Conservation (phyloP, 2,888 invertebrate genomes). For the Hemaris fuciformis region DNA sequence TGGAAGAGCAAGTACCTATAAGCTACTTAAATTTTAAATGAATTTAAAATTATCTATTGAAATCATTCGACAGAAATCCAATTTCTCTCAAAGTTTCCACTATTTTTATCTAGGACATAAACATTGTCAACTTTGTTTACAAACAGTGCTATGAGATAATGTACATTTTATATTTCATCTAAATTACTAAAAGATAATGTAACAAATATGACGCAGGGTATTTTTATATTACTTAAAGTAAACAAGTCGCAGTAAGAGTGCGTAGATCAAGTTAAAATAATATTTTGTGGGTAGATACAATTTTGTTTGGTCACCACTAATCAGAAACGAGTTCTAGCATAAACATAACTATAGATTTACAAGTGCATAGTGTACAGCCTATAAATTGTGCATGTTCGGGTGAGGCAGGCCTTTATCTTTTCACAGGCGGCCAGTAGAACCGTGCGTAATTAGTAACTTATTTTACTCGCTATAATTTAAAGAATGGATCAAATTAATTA, state of each 20-base stretch:
- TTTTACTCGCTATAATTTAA: background rate
- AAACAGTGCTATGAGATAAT: too few species aligned
- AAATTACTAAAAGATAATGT: background rate
- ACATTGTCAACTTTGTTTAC: too few species aligned
- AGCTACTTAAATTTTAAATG: too few species aligned
- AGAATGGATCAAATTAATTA: conserved; percentile 48
- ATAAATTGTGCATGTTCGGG: conserved; percentile 43
- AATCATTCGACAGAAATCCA: too few species aligned
- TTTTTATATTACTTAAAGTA: background rate
- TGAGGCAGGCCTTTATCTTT: conserved; percentile 34
- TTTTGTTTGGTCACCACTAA: conserved; percentile 14
- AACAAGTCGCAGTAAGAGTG: background rate
- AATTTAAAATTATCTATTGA: too few species aligned
- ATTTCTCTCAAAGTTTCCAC: too few species aligned
- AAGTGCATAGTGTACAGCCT: conserved; percentile 23
- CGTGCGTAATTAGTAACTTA: background rate
- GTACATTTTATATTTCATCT: too few species aligned
- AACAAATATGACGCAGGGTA: background rate
- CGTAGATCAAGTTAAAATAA: background rate
- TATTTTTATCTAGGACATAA: too few species aligned
- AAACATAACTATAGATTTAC: conserved; percentile 3
- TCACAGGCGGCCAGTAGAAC: conserved; percentile 7
- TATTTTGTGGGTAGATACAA: conserved; percentile 33
- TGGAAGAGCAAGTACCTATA: too few species aligned
- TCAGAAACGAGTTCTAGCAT: conserved; percentile 19